Percentiles rank a stretch among this genome's conserved stretches.
Conservation (phyloP, 1,140 invertebrate genomes). For the Oreohelix idahoensis region DNA sequence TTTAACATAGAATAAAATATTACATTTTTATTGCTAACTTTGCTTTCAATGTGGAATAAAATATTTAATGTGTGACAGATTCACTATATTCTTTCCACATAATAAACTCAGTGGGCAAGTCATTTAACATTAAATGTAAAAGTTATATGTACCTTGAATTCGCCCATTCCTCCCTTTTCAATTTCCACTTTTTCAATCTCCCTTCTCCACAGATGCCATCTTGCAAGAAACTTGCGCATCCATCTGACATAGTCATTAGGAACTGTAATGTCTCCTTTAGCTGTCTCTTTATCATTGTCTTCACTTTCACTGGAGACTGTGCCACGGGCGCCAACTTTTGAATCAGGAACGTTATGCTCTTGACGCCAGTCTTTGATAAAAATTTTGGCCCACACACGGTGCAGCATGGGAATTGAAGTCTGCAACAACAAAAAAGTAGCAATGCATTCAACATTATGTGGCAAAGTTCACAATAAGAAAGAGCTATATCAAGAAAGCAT, state of each 20-base stretch:
- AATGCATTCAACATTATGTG: neutral
- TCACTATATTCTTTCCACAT: too few relatives aligned
- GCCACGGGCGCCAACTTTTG: neutral
- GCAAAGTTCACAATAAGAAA: too few relatives aligned
- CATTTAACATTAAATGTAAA: too few relatives aligned
- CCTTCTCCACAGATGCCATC: constrained; percentile 30
- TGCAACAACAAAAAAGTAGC: neutral
- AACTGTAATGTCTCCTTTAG: constrained; percentile 10
- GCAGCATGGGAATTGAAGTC: neutral
- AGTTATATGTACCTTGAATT: constrained; percentile 22
- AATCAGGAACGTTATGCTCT: constrained; percentile 17
- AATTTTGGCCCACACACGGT: constrained; percentile 19
- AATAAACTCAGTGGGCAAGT: too few relatives aligned
- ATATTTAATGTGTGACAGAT: too few relatives aligned
- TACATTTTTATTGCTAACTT: too few relatives aligned
- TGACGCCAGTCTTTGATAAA: constrained; percentile 29
- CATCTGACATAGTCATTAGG: constrained; percentile 33
- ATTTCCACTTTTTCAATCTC: neutral
- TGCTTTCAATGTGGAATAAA: too few relatives aligned
- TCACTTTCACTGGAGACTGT: neutral
- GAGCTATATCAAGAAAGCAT: too few relatives aligned
- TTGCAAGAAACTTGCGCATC: constrained; percentile 20
- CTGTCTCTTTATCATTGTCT: neutral
- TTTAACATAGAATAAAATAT: too few relatives aligned
- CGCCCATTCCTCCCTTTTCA: constrained; percentile 26